A percentile compares a stretch with the other conserved stretches of the same genome.
Conservation (phyloP, 2,888 invertebrate genomes). For the Andrena bicolor region DNA sequence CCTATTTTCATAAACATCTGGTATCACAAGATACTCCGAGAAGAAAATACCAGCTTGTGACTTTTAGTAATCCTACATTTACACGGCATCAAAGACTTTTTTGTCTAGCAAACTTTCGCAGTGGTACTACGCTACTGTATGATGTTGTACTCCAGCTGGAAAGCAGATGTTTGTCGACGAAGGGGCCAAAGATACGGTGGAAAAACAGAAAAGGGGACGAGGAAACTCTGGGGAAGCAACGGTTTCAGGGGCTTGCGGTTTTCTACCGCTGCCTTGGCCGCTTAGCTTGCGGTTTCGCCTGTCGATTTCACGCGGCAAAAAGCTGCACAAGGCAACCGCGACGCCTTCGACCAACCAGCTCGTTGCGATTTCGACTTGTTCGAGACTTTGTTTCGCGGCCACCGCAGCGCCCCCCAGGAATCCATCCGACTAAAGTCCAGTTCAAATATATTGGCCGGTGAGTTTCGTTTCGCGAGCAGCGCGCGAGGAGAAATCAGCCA, state of each 20-base stretch:
- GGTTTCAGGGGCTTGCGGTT: constrained; percentile 34
- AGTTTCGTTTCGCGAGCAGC: no score
- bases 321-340: constrained; percentile 48
- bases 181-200: constrained; percentile 18
- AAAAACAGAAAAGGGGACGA: constrained; percentile 8
- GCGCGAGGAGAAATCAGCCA: no score
- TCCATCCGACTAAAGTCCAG: background rate
- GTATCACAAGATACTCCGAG: background rate
- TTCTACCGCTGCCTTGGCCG: constrained; percentile 40
- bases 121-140: background rate
- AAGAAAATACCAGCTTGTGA: background rate
- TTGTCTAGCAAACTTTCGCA: background rate
- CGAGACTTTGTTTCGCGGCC: constrained; percentile 25
- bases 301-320: constrained; percentile 80
- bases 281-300: constrained; percentile 78
- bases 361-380: constrained; percentile 34
- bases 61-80: background rate
- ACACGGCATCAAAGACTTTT: background rate
- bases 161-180: constrained; percentile 7
- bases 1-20: background rate
- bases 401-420: background rate
- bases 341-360: constrained; percentile 10
- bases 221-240: background rate
- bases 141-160: constrained; percentile 7
- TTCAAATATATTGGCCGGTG: no score